These are phyloP conservation scores for Leucopsar rothschildi DNA, from an alignment of 2,113 vertebrate genomes.

Conservation along the genomic window DNA sequence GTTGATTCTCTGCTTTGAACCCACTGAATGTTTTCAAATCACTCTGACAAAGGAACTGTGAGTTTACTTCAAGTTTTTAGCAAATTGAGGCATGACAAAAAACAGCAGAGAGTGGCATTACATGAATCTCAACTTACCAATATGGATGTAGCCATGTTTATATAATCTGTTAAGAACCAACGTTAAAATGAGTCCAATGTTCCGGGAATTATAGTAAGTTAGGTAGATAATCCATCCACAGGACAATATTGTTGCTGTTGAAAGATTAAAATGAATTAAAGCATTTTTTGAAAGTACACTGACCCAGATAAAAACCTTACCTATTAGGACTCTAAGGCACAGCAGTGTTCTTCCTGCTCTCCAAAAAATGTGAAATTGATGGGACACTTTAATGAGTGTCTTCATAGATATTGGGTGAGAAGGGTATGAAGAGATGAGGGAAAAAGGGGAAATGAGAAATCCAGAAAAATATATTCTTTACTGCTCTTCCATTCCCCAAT, in stretches of 20 bases:
- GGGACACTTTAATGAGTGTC: background rate
- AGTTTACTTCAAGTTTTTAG: background rate
- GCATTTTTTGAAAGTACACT: background rate
- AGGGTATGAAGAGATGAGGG: background rate
- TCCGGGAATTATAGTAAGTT: constrained; percentile 98
- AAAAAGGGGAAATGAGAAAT: background rate
- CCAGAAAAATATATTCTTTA: background rate
- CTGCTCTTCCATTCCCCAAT: background rate
- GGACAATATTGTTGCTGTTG: constrained; percentile 95
- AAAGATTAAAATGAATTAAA: constrained; percentile 57
- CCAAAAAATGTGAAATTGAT: background rate
- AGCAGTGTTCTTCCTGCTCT: background rate
- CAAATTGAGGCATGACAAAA: background rate
- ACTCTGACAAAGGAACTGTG: background rate
- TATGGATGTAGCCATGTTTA: constrained; percentile 98
- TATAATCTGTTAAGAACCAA: constrained; percentile 94
- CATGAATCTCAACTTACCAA: constrained; percentile 79
- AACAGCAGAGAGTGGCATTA: background rate
- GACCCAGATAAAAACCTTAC: constrained; percentile 16
- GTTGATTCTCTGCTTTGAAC: background rate
- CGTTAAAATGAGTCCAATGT: constrained; percentile 96
- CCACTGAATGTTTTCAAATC: background rate
- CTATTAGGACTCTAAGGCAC: background rate
- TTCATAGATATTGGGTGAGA: background rate
- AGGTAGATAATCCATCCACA: constrained; percentile 99